Evolutionary conservation across 1,140 invertebrate species (phyloP).

Genomic region (Bicyclus anynana): DNA sequence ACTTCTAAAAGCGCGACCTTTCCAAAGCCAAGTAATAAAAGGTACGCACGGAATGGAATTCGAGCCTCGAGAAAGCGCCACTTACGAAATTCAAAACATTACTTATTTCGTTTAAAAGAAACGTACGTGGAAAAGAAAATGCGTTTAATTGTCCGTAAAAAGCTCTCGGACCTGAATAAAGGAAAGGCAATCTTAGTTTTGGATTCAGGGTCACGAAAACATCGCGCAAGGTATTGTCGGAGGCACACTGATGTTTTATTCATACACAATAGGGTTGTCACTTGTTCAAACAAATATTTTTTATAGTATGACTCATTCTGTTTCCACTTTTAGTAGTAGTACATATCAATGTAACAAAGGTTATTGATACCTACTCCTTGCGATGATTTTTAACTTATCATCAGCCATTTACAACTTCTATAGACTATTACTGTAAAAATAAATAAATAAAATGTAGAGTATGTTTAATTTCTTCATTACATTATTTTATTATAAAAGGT

Average conservation of each 20-base stretch:
- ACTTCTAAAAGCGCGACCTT: too few species aligned
- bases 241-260: constrained; percentile 20
- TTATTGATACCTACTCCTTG: too few species aligned
- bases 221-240: constrained; percentile 18
- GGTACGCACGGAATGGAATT: not conserved
- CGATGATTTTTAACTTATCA: too few species aligned
- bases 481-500: too few species aligned
- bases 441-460: too few species aligned
- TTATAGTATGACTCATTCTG: not conserved
- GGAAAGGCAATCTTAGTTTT: constrained; percentile 20
- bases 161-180: constrained; percentile 17
- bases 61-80: not conserved
- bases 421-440: too few species aligned
- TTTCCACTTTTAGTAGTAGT: too few species aligned
- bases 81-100: not conserved
- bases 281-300: not conserved
- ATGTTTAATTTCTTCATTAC: too few species aligned
- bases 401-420: too few species aligned
- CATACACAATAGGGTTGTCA: constrained; percentile 5
- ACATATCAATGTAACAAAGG: too few species aligned
- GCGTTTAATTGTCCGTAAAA: constrained; percentile 13
- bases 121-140: constrained; percentile 7
- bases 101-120: constrained; percentile 2
- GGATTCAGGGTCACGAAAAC: constrained; percentile 23
- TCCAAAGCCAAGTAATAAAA: too few species aligned